Percentiles rank a stretch among this genome's conserved stretches.
These are phyloP conservation scores for Tragelaphus buxtoni DNA, from an alignment of 2,113 vertebrate genomes.

Conservation along the genomic window DNA sequence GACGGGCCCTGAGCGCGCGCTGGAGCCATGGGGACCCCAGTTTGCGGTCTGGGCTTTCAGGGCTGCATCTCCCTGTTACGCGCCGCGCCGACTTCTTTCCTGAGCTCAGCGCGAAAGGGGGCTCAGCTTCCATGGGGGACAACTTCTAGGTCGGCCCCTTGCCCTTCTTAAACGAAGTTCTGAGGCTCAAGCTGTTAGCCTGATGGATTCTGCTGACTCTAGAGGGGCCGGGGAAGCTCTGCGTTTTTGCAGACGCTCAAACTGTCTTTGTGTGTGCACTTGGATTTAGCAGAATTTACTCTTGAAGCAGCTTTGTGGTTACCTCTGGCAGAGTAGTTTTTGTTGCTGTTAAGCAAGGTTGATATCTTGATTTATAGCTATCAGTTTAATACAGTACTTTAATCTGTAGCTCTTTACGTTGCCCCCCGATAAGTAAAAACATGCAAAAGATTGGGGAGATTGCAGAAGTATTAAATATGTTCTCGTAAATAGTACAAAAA, in stretches of 20 bases:
- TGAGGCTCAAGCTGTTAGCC: not conserved
- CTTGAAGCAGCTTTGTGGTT: not conserved
- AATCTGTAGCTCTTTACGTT: not conserved
- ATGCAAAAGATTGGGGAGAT: not conserved
- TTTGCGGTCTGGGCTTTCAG: not conserved
- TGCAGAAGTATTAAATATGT: not conserved
- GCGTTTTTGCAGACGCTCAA: not conserved
- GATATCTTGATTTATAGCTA: not conserved
- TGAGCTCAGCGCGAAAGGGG: not conserved
- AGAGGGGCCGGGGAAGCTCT: not conserved
- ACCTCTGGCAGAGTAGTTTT: not conserved
- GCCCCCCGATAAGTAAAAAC: not conserved
- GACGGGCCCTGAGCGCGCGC: not conserved
- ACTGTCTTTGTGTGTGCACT: not conserved
- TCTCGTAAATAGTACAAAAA: not conserved
- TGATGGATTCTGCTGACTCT: not conserved
- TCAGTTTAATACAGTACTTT: not conserved
- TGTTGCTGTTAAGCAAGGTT: not conserved
- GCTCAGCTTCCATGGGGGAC: not conserved
- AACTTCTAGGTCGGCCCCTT: accelerated
- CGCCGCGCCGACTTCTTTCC: not conserved
- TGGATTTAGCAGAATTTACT: not conserved
- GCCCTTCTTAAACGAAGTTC: not conserved
- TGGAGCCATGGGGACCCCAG: not conserved
- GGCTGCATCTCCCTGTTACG: accelerated